Evolutionary conservation across 2,888 invertebrate genomes (phyloP).

Genomic region (Leptinotarsa tumamoca): DNA sequence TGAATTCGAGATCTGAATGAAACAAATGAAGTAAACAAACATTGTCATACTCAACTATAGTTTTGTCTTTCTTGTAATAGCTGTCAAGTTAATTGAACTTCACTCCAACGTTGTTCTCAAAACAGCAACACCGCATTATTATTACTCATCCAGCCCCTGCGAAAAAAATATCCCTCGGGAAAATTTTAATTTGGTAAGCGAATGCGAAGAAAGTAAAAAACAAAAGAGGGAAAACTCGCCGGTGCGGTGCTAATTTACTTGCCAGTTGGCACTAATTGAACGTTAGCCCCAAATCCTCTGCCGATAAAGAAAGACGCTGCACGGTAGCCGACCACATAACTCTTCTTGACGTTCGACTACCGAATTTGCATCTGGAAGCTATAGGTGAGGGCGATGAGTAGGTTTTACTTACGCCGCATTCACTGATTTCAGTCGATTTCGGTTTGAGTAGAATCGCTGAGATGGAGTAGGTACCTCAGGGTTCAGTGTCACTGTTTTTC

Average conservation of each 20-base stretch:
- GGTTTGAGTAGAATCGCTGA: too few species aligned
- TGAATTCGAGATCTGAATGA: too few species aligned
- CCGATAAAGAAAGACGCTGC: slow-evolving; percentile 43
- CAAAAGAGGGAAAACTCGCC: not conserved
- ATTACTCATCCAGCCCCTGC: slow-evolving; percentile 11
- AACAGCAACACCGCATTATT: slow-evolving; percentile 1
- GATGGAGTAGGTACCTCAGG: too few species aligned
- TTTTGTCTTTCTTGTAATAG: too few species aligned
- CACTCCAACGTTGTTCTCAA: not conserved
- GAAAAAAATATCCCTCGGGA: slow-evolving; percentile 39
- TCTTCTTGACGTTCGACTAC: slow-evolving; percentile 38
- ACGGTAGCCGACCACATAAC: slow-evolving; percentile 36
- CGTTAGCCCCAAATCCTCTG: slow-evolving; percentile 31
- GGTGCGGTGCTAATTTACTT: slow-evolving; percentile 36
- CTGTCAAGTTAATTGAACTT: not conserved
- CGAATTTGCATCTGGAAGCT: not conserved
- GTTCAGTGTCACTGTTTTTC: too few species aligned
- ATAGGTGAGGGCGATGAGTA: not conserved
- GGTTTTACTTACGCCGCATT: not conserved
- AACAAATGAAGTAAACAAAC: too few species aligned
- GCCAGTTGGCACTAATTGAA: slow-evolving; percentile 42
- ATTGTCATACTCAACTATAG: too few species aligned
- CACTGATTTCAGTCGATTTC: not conserved
- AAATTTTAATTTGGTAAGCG: slow-evolving; percentile 40
- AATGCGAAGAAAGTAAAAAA: slow-evolving; percentile 36